Base-by-base conservation (phyloP, 1,140 invertebrate genomes). In the Doryteuthis pealeii region DNA sequence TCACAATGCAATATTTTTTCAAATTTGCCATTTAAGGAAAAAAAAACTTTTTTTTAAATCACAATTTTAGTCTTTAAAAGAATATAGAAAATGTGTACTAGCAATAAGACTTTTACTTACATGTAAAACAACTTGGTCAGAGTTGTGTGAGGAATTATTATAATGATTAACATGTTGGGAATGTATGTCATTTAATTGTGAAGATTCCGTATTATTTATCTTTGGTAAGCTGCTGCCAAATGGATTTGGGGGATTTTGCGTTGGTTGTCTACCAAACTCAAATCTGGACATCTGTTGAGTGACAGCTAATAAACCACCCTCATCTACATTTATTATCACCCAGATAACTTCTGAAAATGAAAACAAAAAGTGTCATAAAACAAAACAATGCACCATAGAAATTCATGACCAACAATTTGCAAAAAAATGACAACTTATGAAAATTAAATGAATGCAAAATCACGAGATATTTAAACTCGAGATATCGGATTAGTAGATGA, bases 321-420 rank as follows among this genome's bases (percentile, higher is more conserved):
- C 91, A 62, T 90, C 91, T 31, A 94, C 93, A 33, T 89, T 90
- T 75, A 93, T 85, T 73, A 93, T 91, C 71, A 92, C 89, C 91
- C 92, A 93, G 79, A 94, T 92, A 68, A 90, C 86, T 78, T 93
- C 92, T 92, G 82, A 74, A 89, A 89, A 74, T 75, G 74, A 77
- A 74, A 71, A 65, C 33, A 65, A 77, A 71, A 74, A 71, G 4
- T 62, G 35, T n/a, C n/a, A n/a, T n/a, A 14, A 58, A 15, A 5
- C 58, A 33, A 10, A 1, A 33, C 5, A 62, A 31, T 71, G n/a
- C 35, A 33, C 5, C 40, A 6, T 8, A 43, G 70, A 43, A 49
- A 43, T 10, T 32, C 22, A 6, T 18, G 26, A 18, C 40, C n/a
- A 45, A 71, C 14, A 6, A 10, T n/a, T 15, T 68, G 28, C 14